These are phyloP conservation scores for Dermatophagoides farinae DNA, from an alignment of 1,140 invertebrate genomes.

Conservation along the genomic window DNA sequence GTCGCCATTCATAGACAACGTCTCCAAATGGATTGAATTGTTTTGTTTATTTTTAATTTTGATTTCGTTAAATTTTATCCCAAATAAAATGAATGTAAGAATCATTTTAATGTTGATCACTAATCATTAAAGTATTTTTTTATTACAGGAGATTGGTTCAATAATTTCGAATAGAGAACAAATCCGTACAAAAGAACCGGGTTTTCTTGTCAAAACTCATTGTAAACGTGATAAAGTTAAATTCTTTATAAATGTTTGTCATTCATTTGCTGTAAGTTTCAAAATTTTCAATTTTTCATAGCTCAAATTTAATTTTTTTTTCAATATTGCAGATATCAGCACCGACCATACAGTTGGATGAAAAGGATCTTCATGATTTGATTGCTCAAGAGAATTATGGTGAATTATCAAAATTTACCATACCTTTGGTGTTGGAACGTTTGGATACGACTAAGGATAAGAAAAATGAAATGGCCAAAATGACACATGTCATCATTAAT, in stretches of 20 bases:
- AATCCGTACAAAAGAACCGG: neutral
- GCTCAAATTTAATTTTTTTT: neutral
- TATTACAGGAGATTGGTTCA: no score
- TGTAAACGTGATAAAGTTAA: neutral
- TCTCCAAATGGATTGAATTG: no score
- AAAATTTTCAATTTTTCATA: neutral
- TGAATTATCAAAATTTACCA: neutral
- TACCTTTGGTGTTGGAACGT: neutral
- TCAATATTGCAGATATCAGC: neutral
- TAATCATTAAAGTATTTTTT: no score
- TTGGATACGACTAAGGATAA: neutral
- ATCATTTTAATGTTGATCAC: no score
- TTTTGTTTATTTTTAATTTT: no score
- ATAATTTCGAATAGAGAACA: no score
- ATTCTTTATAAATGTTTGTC: slow-evolving; percentile 3
- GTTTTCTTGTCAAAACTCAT: neutral
- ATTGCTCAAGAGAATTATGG: neutral
- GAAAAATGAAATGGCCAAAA: neutral
- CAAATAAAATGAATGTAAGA: no score
- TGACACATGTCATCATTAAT: neutral
- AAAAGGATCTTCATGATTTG: neutral
- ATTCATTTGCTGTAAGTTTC: neutral
- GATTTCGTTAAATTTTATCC: no score
- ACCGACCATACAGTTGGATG: neutral
- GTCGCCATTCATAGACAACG: no score